Base-by-base conservation (phyloP, 2,797 vertebrate genomes). In the Pangasius macronema region DNA sequence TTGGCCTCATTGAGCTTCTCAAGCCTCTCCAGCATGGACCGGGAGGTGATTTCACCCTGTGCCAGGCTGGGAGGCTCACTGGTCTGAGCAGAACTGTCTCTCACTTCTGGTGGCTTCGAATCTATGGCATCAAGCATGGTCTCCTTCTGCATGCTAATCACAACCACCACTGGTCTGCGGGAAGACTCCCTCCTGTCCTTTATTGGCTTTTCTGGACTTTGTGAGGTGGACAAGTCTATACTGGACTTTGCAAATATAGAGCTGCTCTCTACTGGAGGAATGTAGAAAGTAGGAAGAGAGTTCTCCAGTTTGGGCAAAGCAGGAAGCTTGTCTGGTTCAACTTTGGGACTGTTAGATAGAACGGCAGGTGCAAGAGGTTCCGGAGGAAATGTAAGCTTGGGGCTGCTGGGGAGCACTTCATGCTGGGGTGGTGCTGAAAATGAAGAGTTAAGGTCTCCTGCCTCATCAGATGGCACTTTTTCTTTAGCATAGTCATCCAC, bases 241-340 rank as follows among this genome's bases (percentile, higher is more conserved):
- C 27, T 80, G 16, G 89, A 57, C 63, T 83, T 89, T 0, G 76
- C 5, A 14, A 86, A 57, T 33, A 91, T 86, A 90, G 89, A 93
- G 83, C 86, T 90, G 83, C 91, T 90, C 73, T 97, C 96, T 83
- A 92, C 93, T 14, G 94, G 92, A 18, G 98, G 98, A 92, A 97
- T 65, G 36, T 97, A 99, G 94, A 99, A 99, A 14, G 97, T 98
- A 0, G 97, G 98, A 73, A 98, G 96, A 92, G 88, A 82, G 22
- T 91, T 90, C 51, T 84, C 89, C 27, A 95, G 93, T 91, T 93
- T 95, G 89, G 94, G 91, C 88, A 90, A 83, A 5, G 88, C 36
- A 36, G 90, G 82, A 51, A 88, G 65, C 36, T 70, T 18, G 30
- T 82, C 30, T 3, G 51, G 83, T 20, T 93, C 90, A 8, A 33